Conservation (phyloP, 2,888 invertebrate genomes). For the Dryococelus australis region DNA sequence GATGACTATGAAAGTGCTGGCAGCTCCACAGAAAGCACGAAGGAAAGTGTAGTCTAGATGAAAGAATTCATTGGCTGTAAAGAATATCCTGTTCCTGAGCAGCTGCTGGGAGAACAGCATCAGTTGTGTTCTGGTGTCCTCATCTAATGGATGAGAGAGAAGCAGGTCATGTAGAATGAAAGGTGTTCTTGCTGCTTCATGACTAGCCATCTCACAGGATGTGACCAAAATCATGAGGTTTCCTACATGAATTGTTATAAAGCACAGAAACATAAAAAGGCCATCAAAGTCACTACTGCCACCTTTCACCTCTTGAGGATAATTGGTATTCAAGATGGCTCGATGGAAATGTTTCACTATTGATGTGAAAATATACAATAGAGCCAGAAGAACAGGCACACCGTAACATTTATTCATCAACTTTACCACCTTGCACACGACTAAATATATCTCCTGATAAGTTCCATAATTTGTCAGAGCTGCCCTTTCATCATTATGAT, state of each 20-base stretch:
- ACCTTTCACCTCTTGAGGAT: not conserved
- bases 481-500: not conserved
- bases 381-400: not conserved
- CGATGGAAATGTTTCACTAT: not conserved
- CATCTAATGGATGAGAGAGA: not conserved
- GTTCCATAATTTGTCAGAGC: not conserved
- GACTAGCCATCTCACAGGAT: not conserved
- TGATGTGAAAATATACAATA: not conserved
- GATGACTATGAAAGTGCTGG: not conserved
- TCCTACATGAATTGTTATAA: not conserved
- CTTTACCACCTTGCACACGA: not conserved
- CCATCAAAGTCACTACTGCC: not conserved
- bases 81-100: not conserved
- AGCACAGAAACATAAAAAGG: not conserved
- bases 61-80: slow-evolving; percentile 9
- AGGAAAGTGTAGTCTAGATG: not conserved
- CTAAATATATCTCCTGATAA: not conserved
- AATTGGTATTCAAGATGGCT: not conserved
- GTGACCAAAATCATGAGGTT: not conserved
- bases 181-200: not conserved
- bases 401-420: slow-evolving; percentile 6
- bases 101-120: slow-evolving; percentile 8
- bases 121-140: not conserved
- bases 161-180: not conserved
- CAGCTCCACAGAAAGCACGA: not conserved